Conservation (phyloP, 1,140 invertebrate species). For the Orius laevigatus region DNA sequence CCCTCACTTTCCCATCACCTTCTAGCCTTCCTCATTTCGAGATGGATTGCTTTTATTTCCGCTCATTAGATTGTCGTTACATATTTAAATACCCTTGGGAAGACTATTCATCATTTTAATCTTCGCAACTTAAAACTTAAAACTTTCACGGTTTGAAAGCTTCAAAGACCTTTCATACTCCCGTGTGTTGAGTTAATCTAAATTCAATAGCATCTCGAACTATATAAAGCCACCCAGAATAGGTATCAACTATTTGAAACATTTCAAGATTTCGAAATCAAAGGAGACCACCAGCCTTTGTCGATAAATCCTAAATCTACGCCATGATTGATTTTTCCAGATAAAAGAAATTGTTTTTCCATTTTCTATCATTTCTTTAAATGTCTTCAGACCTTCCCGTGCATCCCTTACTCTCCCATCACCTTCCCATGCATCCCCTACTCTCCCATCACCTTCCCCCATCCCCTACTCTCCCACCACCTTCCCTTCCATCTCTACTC, state of each 20-base stretch:
- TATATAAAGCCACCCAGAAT: too few relatives aligned
- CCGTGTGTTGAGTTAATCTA: not conserved
- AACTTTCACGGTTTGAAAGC: not conserved
- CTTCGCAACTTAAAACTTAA: not conserved
- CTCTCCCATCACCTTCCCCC: too few relatives aligned
- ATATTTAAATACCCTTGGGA: too few relatives aligned
- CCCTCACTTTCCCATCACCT: not conserved
- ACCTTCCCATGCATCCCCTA: not conserved
- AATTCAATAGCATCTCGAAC: not conserved
- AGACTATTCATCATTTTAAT: too few relatives aligned
- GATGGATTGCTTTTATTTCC: too few relatives aligned
- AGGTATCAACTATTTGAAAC: too few relatives aligned
- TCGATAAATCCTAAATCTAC: too few relatives aligned
- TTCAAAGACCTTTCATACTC: too few relatives aligned
- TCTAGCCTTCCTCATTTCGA: not conserved
- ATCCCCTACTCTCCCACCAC: not conserved
- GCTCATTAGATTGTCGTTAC: too few relatives aligned
- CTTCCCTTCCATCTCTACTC: not conserved
- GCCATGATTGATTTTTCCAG: too few relatives aligned
- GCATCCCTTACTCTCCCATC: not conserved
- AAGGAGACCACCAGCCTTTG: too few relatives aligned
- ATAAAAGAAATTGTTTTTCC: not conserved
- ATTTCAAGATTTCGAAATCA: too few relatives aligned
- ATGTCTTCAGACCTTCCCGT: not conserved
- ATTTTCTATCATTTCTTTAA: not conserved